Base-by-base conservation (phyloP, 2,113 vertebrate species). In the Amblyornis subalaris region DNA sequence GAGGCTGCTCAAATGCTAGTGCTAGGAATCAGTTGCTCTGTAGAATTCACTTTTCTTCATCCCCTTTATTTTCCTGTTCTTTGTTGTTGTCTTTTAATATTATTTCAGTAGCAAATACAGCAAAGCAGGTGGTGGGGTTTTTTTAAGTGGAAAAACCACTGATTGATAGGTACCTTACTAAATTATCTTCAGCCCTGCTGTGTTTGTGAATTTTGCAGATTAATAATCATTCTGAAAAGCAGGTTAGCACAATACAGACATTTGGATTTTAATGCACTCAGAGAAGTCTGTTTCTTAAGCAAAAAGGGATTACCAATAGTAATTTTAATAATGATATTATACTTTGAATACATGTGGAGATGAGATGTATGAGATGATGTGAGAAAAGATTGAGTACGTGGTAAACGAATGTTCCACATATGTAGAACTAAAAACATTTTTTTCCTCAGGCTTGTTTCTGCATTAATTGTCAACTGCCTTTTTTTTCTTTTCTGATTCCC, bases 1-100 rank as follows among this genome's bases (percentile, higher is more conserved):
- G 98, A 96, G 97, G 97, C 89, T 95, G 95, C 93, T 97, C 91
- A 95, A 96, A 90, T 78, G 50, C 92, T 84, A 33, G 69, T 69
- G 23, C 75, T 92, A 33, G 65, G 47, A 78, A 64, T 44, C 33
- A 40, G 17, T 6, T 83, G 64, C 28, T 28, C 8, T 90, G 53
- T 53, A 33, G 35, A 65, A 79, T 25, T 93, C 38, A 8, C 28
- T 71, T 76, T 54, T 77, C 9, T 77, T 93, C 35, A 15, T 82
- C 13, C 29, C 87, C 22, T 84, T 62, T 83, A 50, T 95, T 93
- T 89, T 72, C 29, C 33, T 42, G 5, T 80, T 89, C 48, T 92
- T 87, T 95, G 61, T 72, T 95, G 67, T 73, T 79, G 23, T 55
- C 55, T 66, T 80, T 90, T 85, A 75, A 60, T 89, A 26, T 51